Percentiles rank a stretch among this genome's conserved stretches.
These are phyloP conservation scores for Labrus mixtus DNA, from an alignment of 2,113 vertebrate species.

Conservation along the genomic window DNA sequence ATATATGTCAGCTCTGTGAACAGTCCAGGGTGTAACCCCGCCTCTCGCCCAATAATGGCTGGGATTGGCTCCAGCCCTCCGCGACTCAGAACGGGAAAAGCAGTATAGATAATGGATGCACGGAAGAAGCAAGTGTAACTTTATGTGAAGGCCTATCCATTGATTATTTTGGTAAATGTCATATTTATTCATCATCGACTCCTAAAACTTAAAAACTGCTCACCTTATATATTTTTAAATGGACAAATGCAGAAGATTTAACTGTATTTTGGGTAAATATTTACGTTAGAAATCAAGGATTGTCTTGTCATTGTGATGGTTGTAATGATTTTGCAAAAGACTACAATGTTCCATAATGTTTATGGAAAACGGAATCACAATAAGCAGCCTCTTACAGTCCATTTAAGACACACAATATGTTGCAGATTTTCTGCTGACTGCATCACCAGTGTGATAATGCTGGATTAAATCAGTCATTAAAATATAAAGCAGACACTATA, in stretches of 20 bases:
- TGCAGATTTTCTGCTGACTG: background rate
- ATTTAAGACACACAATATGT: constrained; percentile 20
- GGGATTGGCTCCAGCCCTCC: too few species aligned
- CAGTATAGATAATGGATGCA: too few species aligned
- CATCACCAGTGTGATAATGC: background rate
- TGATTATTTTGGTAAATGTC: too few species aligned
- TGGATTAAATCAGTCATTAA: constrained; percentile 33
- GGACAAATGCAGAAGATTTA: background rate
- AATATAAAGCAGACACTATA: background rate
- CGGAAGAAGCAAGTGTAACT: too few species aligned
- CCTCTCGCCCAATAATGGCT: too few species aligned
- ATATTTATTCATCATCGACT: background rate
- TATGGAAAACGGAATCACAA: constrained; percentile 2
- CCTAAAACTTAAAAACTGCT: background rate
- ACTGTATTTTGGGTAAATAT: background rate
- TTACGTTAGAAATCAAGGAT: background rate
- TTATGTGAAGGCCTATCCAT: too few species aligned
- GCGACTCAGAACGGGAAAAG: too few species aligned
- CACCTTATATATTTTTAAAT: too few species aligned
- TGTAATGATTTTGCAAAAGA: background rate
- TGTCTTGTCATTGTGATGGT: background rate
- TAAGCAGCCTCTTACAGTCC: background rate
- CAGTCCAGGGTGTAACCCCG: too few species aligned
- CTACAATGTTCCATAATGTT: background rate
- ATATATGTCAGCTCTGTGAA: too few species aligned